Evolutionary conservation across 2,888 invertebrate species (phyloP).

Genomic region (Ichneumoninae sp.): DNA sequence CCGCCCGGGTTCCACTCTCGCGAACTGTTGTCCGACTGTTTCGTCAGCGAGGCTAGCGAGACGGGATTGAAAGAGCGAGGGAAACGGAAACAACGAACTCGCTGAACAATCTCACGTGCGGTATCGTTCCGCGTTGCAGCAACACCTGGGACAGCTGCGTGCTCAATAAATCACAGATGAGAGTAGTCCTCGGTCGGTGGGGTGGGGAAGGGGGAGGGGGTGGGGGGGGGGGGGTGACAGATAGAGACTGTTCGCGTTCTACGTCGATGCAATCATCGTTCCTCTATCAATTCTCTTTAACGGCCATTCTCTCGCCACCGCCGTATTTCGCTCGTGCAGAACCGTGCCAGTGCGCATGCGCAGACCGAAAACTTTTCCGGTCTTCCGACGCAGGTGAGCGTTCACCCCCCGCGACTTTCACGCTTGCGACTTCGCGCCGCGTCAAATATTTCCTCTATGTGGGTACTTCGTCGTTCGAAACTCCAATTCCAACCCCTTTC

Average conservation of each 20-base stretch:
- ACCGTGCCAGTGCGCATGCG: not conserved
- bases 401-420: conserved; percentile 9
- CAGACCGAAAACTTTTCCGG: conserved; percentile 4
- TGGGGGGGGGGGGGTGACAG: not conserved
- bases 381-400: not conserved
- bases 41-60: not conserved
- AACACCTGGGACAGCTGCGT: conserved; percentile 23
- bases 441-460: conserved; percentile 26
- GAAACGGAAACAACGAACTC: not conserved
- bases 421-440: not conserved
- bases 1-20: not conserved
- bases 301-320: conserved; percentile 14
- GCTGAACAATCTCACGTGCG: not conserved
- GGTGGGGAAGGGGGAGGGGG: not conserved
- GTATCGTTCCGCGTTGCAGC: conserved; percentile 5
- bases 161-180: conserved; percentile 46
- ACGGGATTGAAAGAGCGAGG: not conserved
- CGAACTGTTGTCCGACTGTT: not conserved
- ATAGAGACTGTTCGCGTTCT: not conserved
- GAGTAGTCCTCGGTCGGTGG: not conserved
- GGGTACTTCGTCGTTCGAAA: not conserved
- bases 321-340: not conserved
- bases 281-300: conserved; percentile 46
- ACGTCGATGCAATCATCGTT: conserved; percentile 7
- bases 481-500: conserved; percentile 2